phyloP scores from a whole-genome alignment of 1,140 invertebrate genomes.

The Proctacanthus coquilletti region DNA sequence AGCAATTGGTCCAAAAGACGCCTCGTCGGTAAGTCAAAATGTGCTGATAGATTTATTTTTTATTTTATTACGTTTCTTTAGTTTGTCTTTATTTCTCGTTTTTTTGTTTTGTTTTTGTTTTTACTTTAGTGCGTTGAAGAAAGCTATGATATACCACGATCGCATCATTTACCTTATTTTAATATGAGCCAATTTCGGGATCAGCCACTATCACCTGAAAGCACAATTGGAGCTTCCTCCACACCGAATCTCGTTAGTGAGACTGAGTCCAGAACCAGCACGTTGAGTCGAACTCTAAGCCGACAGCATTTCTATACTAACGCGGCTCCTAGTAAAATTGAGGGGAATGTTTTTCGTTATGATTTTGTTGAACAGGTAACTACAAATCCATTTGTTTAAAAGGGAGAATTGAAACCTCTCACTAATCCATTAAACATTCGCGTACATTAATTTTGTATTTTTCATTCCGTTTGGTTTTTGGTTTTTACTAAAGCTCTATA shows the following conservation, averaged over 20 bases:
- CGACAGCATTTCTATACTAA: constrained; percentile 54
- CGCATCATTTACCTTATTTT: constrained; percentile 35
- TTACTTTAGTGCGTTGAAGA: constrained; percentile 35
- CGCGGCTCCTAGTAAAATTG: constrained; percentile 40
- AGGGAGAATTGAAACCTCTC: no score
- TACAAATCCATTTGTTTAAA: no score
- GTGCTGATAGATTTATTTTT: not conserved
- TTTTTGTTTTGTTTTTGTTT: not conserved
- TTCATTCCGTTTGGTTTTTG: constrained; percentile 6
- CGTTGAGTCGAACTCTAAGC: constrained; percentile 18
- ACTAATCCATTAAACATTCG: no score
- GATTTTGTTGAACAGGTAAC: constrained; percentile 29
- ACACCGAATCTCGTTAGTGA: constrained; percentile 23
- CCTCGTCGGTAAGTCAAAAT: constrained; percentile 11
- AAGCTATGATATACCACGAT: constrained; percentile 55
- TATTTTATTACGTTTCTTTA: not conserved
- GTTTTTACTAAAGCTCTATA: no score
- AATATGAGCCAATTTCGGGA: constrained; percentile 24
- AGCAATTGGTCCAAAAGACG: constrained; percentile 22
- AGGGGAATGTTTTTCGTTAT: constrained; percentile 40
- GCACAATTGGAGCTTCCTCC: constrained; percentile 19
- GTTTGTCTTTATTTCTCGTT: not conserved
- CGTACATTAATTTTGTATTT: constrained; percentile 5
- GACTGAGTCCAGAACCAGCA: no score
- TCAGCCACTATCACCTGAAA: constrained; percentile 23